Evolutionary conservation across 2,888 invertebrate genomes (phyloP), one percentile per base, ranked within the genome.

Genomic region (Plebejus argus): DNA sequence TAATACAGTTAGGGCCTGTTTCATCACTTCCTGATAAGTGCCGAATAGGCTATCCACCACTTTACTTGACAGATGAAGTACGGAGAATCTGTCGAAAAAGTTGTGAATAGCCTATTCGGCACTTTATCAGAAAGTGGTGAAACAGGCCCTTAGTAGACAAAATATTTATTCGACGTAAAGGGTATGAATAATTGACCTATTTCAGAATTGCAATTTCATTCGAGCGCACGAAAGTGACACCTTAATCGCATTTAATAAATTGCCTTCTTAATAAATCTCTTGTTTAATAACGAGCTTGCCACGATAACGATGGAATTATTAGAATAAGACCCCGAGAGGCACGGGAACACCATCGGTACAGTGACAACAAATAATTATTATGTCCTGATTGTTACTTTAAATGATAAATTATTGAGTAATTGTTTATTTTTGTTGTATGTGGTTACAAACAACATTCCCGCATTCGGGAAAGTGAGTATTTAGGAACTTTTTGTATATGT

Each of bases 191-290:
- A 61, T 61, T 61, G 23, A 61, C 23, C 61, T 61, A 61, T 61
- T 61, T 61, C 58, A 61, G 23, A 61, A 61, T 61, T 61, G 61
- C 61, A 23, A 61, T 61, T 23, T 61, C 61, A 61, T 61, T 61
- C 23, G 61, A 61, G 61, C 61, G 61, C 61, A 23, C 61, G 61
- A 23, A 61, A 23, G 61, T 61, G 61, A 61, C 61, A 61, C 61
- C 20, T 61, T 61, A 23, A 61, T 61, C 61, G 20, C 61, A 61
- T 61, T 61, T 61, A 61, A 61, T 61, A 61, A 61, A 61, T 61
- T 61, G 23, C 23, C 61, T 61, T 61, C 61, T 61, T 61, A 61
- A 61, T 61, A 61, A 61, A 61, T 61, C 61, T 61, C 61, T 61
- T 61, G 23, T 61, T 61, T 23, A 61, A 61, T 61, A 61, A 61